Percentiles rank a stretch among this genome's conserved stretches.
These are phyloP conservation scores for Phalacrocorax carbo DNA, from an alignment of 2,113 vertebrate genomes.

Conservation along the genomic window DNA sequence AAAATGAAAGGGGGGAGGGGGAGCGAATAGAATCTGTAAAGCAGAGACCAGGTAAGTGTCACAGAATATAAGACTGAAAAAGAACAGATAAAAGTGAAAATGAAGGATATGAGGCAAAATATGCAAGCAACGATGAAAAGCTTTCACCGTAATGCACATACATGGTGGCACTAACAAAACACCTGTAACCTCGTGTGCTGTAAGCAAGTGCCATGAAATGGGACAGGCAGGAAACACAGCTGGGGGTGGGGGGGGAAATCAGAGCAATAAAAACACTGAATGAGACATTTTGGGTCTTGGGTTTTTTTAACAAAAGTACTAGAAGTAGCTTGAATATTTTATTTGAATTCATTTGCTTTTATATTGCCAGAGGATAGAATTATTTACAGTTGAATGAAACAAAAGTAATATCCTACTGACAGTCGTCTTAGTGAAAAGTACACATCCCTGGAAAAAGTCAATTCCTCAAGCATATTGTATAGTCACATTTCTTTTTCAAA, in stretches of 20 bases:
- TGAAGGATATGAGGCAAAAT: neutral
- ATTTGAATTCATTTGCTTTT: neutral
- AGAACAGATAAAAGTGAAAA: neutral
- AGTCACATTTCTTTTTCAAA: neutral
- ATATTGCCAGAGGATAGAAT: neutral
- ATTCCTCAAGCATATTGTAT: neutral
- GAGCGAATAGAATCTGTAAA: neutral
- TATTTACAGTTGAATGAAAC: neutral
- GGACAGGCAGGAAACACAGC: neutral
- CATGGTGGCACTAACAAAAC: no score
- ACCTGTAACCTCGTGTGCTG: neutral
- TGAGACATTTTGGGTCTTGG: neutral
- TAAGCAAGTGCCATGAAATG: neutral
- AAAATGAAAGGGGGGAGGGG: neutral
- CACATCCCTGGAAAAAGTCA: neutral
- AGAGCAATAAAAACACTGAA: neutral
- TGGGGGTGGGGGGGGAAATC: neutral
- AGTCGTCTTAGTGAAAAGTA: neutral
- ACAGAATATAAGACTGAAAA: neutral
- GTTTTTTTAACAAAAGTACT: neutral
- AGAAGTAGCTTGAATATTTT: neutral
- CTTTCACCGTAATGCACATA: rapidly evolving
- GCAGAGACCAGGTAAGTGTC: neutral
- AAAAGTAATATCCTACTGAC: neutral
- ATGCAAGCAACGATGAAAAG: rapidly evolving